Evolutionary conservation across 2,797 vertebrate genomes (phyloP), one percentile per base, ranked within the genome.

Genomic region (Chelonia mydas): DNA sequence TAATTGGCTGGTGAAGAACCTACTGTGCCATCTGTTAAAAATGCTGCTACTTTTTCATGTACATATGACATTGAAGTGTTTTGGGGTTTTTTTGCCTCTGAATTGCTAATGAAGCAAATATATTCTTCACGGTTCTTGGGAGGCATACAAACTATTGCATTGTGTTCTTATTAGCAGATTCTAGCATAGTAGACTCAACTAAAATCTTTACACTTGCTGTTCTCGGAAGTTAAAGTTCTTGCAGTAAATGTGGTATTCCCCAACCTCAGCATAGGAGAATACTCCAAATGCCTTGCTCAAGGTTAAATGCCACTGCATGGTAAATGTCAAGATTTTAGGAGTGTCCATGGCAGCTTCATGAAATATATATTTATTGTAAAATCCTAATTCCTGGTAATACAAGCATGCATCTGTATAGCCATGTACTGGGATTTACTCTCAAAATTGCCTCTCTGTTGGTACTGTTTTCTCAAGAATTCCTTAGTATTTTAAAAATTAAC

Each of bases 151-250:
- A 83, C 37, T 55, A 87, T 92, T 96, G 89, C 83, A 7, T 68
- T 92, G 72, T 87, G 33, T 1, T 86, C n/a, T 74, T 91, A 72
- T 76, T 76, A 87, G 47, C 65, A 90, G 53, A 84, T 88, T 86
- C 27, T 47, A 61, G 21, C 50, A 76, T 87, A 94, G 81, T 72
- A 41, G 77, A 27, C 50, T 77, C 27, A 41, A 59, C 55, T 94
- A 93, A 88, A 95, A 94, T 83, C 37, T 78, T 95, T 90, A 82
- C 31, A 92, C 86, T 87, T 91, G 33, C n/a, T 89, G 55, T 31
- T 81, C 61, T 76, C 65, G 11, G 13, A 65, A 82, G 80, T 77
- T 76, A 76, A 61, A 86, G 6, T 65, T 94, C 55, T 7, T 76
- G 45, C 54, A 81, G 13, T 47, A 81, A 90, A 90, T 89, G 80